Conservation (phyloP, 2,797 vertebrate species). For the Fundulus diaphanus region DNA sequence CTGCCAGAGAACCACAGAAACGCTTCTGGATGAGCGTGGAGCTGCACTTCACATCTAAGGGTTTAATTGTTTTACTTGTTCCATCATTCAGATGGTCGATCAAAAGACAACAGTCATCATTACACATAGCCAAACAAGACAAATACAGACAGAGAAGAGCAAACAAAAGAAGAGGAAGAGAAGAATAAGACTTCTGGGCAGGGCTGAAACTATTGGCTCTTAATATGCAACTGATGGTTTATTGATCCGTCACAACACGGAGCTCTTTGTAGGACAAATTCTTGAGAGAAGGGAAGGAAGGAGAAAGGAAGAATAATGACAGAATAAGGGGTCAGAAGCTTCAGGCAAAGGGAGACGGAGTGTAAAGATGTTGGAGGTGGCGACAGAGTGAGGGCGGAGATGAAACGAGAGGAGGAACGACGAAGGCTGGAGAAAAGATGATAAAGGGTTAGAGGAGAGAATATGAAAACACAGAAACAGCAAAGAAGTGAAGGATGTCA, state of each 20-base stretch:
- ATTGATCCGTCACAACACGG: conserved; percentile 41
- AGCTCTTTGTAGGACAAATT: conserved; percentile 27
- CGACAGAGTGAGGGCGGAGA: background rate
- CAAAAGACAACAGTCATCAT: background rate
- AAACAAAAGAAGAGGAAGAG: background rate
- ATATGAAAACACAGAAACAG: background rate
- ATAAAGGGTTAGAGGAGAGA: no score
- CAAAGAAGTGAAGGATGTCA: background rate
- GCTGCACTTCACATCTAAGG: conserved; percentile 3
- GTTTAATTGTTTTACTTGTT: conserved; percentile 5
- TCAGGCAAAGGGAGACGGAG: conserved; percentile 4
- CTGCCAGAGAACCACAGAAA: no score
- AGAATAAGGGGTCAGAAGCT: background rate
- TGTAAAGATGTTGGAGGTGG: background rate
- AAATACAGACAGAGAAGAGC: background rate
- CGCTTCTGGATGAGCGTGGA: background rate
- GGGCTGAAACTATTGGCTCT: conserved; percentile 29
- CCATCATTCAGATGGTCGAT: background rate
- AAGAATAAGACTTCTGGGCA: conserved; percentile 15
- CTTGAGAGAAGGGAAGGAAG: conserved; percentile 9
- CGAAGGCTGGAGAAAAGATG: no score
- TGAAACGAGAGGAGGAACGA: background rate
- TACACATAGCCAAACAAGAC: background rate
- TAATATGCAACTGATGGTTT: conserved; percentile 53
- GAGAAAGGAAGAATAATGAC: background rate